phyloP scores from a whole-genome alignment of 2,797 vertebrate species.

The Cirrhinus molitorella region DNA sequence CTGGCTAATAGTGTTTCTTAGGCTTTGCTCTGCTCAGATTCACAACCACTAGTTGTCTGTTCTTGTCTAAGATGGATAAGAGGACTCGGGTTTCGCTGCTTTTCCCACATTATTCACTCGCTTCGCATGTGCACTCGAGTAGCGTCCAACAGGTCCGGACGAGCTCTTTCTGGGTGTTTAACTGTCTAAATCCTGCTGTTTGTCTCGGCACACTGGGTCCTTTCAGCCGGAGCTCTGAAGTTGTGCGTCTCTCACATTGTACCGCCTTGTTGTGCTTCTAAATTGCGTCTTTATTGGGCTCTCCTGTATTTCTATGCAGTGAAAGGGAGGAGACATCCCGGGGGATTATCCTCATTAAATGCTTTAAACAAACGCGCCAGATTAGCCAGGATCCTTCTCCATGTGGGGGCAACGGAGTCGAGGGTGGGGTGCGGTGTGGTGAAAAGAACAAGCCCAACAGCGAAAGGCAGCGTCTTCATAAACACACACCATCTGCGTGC shows the following conservation, averaged over 20 bases:
- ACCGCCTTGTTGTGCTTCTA: constrained; percentile 71
- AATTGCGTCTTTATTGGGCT: constrained; percentile 67
- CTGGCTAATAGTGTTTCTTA: neutral
- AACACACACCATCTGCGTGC: constrained; percentile 34
- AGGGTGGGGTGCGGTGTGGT: constrained; percentile 49
- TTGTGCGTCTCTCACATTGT: constrained; percentile 73
- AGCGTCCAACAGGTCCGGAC: constrained; percentile 63
- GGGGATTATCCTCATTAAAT: constrained; percentile 76
- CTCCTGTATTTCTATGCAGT: constrained; percentile 62
- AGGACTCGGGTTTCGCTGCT: neutral
- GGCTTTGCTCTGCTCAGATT: constrained; percentile 7
- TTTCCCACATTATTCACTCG: neutral
- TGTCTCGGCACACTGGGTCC: constrained; percentile 75
- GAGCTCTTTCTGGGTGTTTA: constrained; percentile 39
- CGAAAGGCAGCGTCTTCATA: constrained; percentile 14
- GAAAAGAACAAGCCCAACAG: constrained; percentile 36
- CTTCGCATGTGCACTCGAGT: neutral
- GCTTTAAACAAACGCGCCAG: constrained; percentile 73
- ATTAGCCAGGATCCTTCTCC: constrained; percentile 63
- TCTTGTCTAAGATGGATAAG: neutral
- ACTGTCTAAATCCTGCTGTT: constrained; percentile 66
- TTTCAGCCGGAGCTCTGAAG: constrained; percentile 68
- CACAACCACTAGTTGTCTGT: neutral
- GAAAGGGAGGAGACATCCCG: constrained; percentile 64
- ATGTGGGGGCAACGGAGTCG: constrained; percentile 38